Base-by-base conservation (phyloP, 2,888 invertebrate genomes). In the Drosophila pegasa region DNA sequence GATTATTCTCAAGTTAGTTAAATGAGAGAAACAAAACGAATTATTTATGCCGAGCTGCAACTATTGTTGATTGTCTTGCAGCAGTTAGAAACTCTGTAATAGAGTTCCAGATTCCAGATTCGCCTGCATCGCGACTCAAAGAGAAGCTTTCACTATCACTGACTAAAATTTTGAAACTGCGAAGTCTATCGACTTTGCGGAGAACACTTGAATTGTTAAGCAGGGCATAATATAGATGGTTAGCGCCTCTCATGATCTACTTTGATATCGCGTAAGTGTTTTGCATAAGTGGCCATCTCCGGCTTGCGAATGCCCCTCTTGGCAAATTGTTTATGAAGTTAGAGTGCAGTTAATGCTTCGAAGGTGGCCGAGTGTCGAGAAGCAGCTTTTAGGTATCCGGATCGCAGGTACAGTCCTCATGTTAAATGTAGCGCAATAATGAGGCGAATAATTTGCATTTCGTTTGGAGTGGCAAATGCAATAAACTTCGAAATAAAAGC, bases 391-490 rank as follows among this genome's bases (percentile, higher is more conserved):
- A 79, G 88, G 88, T 70, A 62, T 75, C 63, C 57, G 48, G 60
- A 47, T 54, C 37, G 45, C 38, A 35, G 33, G 33, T 27, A 5
- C 40, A 40, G 14, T 22, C 37, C 56, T 25, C 43, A 57, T 55
- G 86, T 84, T 80, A 78, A 90, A 89, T 89, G 85, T 89, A 78
- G 78, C 89, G 88, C 75, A 69, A 87, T 86, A 80, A 86, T 89
- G 82, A 83, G 75, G 22, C 68, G 37, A 56, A 64, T 71, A 80
- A 89, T 88, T 90, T 80, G 82, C 87, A 87, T 83, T 85, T 82
- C 56, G 73, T 62, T 56, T 35, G n/a, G 33, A 48, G 58, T 45
- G 59, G 51, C 87, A 78, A 87, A 85, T 87, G 80, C 86, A 89
- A 89, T 78, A 83, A 89, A 86, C 75, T 81, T 57, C 45, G 62